Base-by-base conservation (phyloP, 1,140 invertebrate genomes). In the Cotesia chilonis region DNA sequence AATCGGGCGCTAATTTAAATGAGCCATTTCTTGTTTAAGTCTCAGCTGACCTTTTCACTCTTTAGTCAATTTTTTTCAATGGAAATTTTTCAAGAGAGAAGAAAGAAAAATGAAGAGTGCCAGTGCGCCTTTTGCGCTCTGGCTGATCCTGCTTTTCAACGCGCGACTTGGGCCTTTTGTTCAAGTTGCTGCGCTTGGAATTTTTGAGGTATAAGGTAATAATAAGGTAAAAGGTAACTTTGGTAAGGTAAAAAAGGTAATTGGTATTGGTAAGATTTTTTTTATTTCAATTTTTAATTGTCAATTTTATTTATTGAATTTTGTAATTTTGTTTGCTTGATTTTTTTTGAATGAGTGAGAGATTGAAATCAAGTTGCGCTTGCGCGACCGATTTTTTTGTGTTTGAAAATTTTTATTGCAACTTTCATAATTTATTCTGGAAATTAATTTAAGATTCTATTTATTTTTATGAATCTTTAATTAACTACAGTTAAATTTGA, bases 21-120 rank as follows among this genome's bases (percentile, higher is more conserved):
- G 81, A 83, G 83, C 83, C 76, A 84, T 85, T 84, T 85, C 83
- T 85, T 79, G 80, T 75, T 77, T 81, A 54, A 75, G 41, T 20
- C 14, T 37, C 17, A 65, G 63, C 51, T 65, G 63, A 51, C 63
- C 63, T 65, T 51, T 65, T 37, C 36, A 59, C n/a, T 38, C 10
- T 37, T 6, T 4, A 10, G 59, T 28, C 9, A 7, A 41, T 17
- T n/a, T 9, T 38, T n/a, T 47, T 51, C n/a, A 37, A 4, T n/a
- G 14, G 14, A 14, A 14, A 14, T 51, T 14, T 20, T 71, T 52
- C 47, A 72, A 75, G 41, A 52, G 61, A 28, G 63, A 70, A 59
- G 64, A 67, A 38, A 59, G 37, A 35, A 38, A 38, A 70, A 20
- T 17, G 20, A 3, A 20, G 41, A 41, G 37, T 68, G 41, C 41